Percentiles rank a stretch among this genome's conserved stretches.
Evolutionary conservation across 1,140 invertebrate species (phyloP).

Genomic region (Aleiodes sp.): DNA sequence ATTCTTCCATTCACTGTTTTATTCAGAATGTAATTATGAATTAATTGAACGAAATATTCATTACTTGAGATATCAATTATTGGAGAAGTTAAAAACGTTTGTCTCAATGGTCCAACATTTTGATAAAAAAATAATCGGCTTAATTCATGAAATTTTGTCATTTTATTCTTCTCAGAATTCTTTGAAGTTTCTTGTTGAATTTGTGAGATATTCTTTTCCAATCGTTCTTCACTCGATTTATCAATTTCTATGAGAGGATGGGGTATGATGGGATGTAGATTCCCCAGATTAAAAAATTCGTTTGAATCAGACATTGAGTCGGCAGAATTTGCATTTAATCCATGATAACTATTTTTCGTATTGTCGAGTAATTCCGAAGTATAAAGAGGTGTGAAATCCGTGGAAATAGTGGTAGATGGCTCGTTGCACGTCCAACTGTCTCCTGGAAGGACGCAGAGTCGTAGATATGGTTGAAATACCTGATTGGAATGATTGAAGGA

Average conservation of each 20-base stretch:
- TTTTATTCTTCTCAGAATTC: no score
- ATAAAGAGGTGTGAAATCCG: slow-evolving; percentile 29
- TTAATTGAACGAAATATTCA: slow-evolving; percentile 36
- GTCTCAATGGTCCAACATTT: not conserved
- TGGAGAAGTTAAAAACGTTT: not conserved
- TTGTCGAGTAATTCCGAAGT: slow-evolving; percentile 35
- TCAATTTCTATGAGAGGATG: slow-evolving; percentile 34
- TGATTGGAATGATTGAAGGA: slow-evolving; percentile 32
- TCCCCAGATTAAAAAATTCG: slow-evolving; percentile 11
- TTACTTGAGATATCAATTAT: not conserved
- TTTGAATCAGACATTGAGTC: no score
- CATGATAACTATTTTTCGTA: slow-evolving; percentile 38
- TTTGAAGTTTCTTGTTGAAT: not conserved
- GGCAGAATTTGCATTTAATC: slow-evolving; percentile 36
- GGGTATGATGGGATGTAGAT: slow-evolving; percentile 18
- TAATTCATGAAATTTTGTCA: slow-evolving; percentile 15
- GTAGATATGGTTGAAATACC: slow-evolving; percentile 64
- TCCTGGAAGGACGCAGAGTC: slow-evolving; percentile 63
- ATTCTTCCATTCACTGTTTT: not conserved
- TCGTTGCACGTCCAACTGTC: slow-evolving; percentile 57
- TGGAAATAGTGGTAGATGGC: slow-evolving; percentile 23
- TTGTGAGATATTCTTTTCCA: slow-evolving; percentile 13
- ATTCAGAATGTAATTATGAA: slow-evolving; percentile 35
- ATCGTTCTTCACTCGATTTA: slow-evolving; percentile 25
- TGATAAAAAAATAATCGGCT: slow-evolving; percentile 33